Evolutionary conservation across 2,888 invertebrate species (phyloP).

Genomic region (Hemistola chrysoprasaria): DNA sequence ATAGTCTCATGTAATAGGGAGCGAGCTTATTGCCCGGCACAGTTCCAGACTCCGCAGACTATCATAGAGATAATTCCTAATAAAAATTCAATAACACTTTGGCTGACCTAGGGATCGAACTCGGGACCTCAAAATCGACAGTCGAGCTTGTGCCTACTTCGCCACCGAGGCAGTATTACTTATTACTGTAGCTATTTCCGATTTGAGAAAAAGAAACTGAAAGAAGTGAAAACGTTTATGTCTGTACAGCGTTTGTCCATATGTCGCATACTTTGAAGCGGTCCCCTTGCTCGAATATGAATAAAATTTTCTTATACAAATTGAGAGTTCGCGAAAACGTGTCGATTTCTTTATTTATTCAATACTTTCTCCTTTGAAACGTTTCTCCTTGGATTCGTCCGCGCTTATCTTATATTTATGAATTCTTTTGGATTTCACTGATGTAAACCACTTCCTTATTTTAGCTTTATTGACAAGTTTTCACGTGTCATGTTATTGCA

Average conservation of each 20-base stretch:
- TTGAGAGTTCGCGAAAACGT: slow-evolving; percentile 76
- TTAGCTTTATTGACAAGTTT: slow-evolving; percentile 40
- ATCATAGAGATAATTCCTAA: too few species aligned
- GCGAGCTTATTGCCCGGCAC: too few species aligned
- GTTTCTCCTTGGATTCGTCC: slow-evolving; percentile 60
- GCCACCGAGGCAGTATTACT: too few species aligned
- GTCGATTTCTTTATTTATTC: slow-evolving; percentile 79
- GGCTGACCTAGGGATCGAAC: too few species aligned
- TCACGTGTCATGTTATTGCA: slow-evolving; percentile 9
- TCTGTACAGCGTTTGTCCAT: slow-evolving; percentile 61
- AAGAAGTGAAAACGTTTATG: slow-evolving; percentile 55
- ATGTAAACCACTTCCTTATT: slow-evolving; percentile 53
- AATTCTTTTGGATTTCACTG: slow-evolving; percentile 58
- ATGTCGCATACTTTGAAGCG: slow-evolving; percentile 62
- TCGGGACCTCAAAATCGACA: too few species aligned
- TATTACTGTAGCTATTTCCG: too few species aligned
- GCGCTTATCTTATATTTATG: slow-evolving; percentile 69
- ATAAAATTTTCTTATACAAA: slow-evolving; percentile 75
- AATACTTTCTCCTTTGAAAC: slow-evolving; percentile 72
- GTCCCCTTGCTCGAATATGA: slow-evolving; percentile 68
- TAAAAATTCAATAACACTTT: too few species aligned
- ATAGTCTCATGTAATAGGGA: too few species aligned
- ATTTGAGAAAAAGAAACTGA: slow-evolving; percentile 43
- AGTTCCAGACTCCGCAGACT: too few species aligned
- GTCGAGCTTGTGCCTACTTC: too few species aligned